Evolutionary conservation across 2,888 invertebrate genomes (phyloP).

Genomic region (Drosophila gaucha): DNA sequence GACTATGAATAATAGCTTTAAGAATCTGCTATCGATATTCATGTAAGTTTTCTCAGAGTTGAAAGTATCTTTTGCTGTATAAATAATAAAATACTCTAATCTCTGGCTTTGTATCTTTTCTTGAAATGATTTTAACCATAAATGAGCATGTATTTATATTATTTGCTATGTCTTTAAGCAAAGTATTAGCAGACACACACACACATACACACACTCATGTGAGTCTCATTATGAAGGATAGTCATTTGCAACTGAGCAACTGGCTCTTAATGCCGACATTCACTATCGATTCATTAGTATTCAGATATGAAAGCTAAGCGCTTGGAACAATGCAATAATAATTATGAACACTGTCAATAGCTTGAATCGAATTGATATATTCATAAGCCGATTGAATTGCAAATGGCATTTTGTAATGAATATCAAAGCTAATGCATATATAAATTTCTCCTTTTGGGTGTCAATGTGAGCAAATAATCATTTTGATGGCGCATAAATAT

Average conservation of each 20-base stretch:
- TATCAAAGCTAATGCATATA: neutral
- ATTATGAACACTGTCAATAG: conserved; percentile 10
- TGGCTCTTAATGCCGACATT: neutral
- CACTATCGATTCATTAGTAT: conserved; percentile 15
- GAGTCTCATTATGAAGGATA: neutral
- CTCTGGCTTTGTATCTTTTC: neutral
- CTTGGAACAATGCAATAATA: conserved; percentile 2
- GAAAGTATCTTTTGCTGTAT: neutral
- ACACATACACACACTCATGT: neutral
- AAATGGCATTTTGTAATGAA: conserved; percentile 19
- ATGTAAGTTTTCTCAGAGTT: too few relatives aligned
- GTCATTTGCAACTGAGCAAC: conserved; percentile 1
- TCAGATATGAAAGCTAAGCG: neutral
- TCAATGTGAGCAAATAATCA: conserved; percentile 42
- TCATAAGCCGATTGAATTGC: conserved; percentile 23
- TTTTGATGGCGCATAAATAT: conserved; percentile 6
- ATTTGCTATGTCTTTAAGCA: neutral
- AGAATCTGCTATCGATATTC: too few relatives aligned
- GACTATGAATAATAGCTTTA: too few relatives aligned
- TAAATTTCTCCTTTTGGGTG: conserved; percentile 1
- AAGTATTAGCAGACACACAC: neutral
- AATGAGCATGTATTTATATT: neutral
- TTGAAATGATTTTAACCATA: neutral
- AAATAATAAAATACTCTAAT: neutral
- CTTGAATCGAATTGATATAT: conserved; percentile 5